Conservation (phyloP, 2,113 vertebrate genomes). For the Sminthopsis crassicaudata region DNA sequence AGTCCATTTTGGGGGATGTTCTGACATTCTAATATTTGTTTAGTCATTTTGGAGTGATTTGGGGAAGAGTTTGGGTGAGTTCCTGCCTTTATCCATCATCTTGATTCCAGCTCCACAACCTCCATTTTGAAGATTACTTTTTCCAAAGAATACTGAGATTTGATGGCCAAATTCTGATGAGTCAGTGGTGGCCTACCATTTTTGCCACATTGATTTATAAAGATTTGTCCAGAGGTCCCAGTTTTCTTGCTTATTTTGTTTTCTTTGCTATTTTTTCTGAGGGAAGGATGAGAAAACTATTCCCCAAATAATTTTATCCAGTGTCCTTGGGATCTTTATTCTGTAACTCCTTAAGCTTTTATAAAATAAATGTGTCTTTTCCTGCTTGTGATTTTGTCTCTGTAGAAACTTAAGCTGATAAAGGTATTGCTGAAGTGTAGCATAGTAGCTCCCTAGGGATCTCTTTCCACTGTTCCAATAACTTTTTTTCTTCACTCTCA, state of each 20-base stretch:
- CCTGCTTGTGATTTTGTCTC: conserved; percentile 40
- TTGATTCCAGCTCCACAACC: too few species aligned
- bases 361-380: conserved; percentile 68
- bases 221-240: conserved; percentile 40
- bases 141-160: neutral
- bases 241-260: conserved; percentile 37
- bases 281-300: conserved; percentile 55
- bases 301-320: conserved; percentile 34
- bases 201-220: conserved; percentile 41
- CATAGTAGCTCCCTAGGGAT: conserved; percentile 44
- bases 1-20: too few species aligned
- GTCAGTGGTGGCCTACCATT: conserved; percentile 63
- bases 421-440: conserved; percentile 51
- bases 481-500: conserved; percentile 67
- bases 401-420: conserved; percentile 70
- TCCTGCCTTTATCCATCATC: too few species aligned
- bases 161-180: conserved; percentile 15
- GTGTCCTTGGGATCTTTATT: conserved; percentile 55
- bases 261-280: conserved; percentile 59
- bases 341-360: conserved; percentile 57
- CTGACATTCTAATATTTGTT: too few species aligned
- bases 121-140: neutral
- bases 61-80: too few species aligned
- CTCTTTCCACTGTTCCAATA: conserved; percentile 56
- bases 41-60: too few species aligned